Percentiles rank a stretch among this genome's conserved stretches.
Evolutionary conservation across 2,113 vertebrate genomes (phyloP).

Genomic region (Engystomops pustulosus): DNA sequence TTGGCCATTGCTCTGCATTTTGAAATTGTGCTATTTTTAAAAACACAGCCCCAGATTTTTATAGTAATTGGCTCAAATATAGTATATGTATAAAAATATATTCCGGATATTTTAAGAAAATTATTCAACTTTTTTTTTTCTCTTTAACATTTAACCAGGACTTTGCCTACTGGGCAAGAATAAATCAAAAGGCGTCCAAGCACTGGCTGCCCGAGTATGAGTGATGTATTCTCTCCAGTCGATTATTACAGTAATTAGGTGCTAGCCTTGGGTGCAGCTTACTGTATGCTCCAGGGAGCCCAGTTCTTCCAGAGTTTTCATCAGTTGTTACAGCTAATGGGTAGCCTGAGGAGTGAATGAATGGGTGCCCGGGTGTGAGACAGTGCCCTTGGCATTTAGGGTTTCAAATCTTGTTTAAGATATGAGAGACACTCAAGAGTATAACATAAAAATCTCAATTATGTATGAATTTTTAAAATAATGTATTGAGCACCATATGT

Average conservation of each 20-base stretch:
- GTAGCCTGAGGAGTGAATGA: neutral
- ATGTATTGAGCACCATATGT: too few species aligned
- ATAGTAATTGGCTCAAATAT: too few species aligned
- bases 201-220: neutral
- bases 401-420: neutral
- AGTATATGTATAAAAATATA: too few species aligned
- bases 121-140: neutral
- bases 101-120: neutral
- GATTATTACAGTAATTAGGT: conserved; percentile 7
- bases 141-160: neutral
- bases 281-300: neutral
- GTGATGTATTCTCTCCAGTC: neutral
- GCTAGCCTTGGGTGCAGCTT: neutral
- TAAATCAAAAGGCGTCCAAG: neutral
- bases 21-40: too few species aligned
- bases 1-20: too few species aligned
- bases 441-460: neutral
- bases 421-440: neutral
- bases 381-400: neutral
- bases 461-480: too few species aligned
- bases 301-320: neutral
- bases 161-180: neutral
- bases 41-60: too few species aligned
- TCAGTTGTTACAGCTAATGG: neutral
- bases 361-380: neutral